Evolutionary conservation across 2,797 vertebrate genomes (phyloP).

Genomic region (Helicolenus hilgendorfi): DNA sequence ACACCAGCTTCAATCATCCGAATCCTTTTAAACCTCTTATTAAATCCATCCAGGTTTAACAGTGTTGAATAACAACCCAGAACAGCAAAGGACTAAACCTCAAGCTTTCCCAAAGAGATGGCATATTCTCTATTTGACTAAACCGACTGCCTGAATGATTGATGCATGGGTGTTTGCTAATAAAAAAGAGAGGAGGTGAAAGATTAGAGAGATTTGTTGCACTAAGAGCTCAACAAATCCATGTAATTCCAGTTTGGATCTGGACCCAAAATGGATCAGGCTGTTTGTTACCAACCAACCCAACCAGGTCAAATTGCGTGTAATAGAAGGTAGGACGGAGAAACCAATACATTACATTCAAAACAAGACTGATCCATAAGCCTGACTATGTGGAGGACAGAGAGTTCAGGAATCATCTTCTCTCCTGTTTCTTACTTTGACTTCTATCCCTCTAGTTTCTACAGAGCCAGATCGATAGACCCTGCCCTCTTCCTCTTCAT

Average conservation of each 20-base stretch:
- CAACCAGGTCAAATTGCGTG: background rate
- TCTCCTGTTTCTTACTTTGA: background rate
- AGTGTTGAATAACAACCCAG: background rate
- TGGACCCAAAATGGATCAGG: background rate
- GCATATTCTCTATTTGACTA: background rate
- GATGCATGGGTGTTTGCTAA: background rate
- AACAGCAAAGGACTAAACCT: too few species aligned
- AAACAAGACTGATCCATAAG: background rate
- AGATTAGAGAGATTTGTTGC: background rate
- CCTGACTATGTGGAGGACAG: background rate
- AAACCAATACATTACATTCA: background rate
- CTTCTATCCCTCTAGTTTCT: slow-evolving; percentile 12
- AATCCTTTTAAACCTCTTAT: background rate
- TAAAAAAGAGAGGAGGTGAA: background rate
- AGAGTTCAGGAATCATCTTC: background rate
- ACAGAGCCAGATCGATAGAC: slow-evolving; percentile 8
- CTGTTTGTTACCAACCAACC: background rate
- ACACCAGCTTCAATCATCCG: background rate
- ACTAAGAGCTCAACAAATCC: background rate
- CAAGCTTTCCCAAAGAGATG: too few species aligned
- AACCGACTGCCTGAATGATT: background rate
- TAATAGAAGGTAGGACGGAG: background rate
- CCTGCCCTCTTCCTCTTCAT: background rate
- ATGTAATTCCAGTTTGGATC: background rate
- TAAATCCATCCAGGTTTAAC: background rate